These are phyloP conservation scores for Caenorhabditis sp. DNA, from an alignment of 2,888 invertebrate genomes.

Conservation along the genomic window DNA sequence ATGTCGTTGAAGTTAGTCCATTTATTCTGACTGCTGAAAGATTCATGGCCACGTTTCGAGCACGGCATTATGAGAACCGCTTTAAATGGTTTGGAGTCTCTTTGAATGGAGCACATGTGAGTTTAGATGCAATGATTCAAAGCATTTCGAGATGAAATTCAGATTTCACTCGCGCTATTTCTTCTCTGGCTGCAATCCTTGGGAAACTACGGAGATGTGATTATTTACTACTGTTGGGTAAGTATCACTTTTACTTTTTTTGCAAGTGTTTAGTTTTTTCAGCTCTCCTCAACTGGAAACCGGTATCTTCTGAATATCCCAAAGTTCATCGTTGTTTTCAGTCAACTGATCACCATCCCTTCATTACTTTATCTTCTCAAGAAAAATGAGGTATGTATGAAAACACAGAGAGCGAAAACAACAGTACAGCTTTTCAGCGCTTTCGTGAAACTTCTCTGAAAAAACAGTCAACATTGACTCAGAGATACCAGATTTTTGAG, in stretches of 20 bases:
- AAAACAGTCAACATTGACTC: constrained; percentile 13
- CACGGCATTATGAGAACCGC: constrained; percentile 36
- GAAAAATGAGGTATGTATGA: constrained; percentile 44
- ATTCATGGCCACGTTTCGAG: constrained; percentile 44
- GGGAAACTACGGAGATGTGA: not conserved
- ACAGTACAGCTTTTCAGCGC: constrained; percentile 3
- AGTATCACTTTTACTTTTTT: not conserved
- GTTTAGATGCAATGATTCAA: too few relatives aligned
- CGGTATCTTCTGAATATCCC: constrained; percentile 17
- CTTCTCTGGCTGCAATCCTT: constrained; percentile 22
- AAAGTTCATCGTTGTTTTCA: constrained; percentile 13
- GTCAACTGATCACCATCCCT: constrained; percentile 44
- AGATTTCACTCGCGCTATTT: constrained; percentile 14
- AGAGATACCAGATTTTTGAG: constrained; percentile 52
- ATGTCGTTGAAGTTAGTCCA: too few relatives aligned
- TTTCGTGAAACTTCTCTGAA: constrained; percentile 28
- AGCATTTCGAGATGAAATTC: too few relatives aligned
- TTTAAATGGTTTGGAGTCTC: constrained; percentile 36
- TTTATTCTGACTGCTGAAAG: constrained; percentile 54
- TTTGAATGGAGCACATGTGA: constrained; percentile 15
- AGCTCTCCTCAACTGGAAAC: constrained; percentile 36
- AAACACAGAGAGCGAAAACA: not conserved
- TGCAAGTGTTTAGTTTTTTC: not conserved
- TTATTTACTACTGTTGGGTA: constrained; percentile 52
- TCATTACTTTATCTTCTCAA: constrained; percentile 22